These are phyloP conservation scores for Drosophila paramelanica DNA, from an alignment of 2,888 invertebrate genomes.

Conservation along the genomic window DNA sequence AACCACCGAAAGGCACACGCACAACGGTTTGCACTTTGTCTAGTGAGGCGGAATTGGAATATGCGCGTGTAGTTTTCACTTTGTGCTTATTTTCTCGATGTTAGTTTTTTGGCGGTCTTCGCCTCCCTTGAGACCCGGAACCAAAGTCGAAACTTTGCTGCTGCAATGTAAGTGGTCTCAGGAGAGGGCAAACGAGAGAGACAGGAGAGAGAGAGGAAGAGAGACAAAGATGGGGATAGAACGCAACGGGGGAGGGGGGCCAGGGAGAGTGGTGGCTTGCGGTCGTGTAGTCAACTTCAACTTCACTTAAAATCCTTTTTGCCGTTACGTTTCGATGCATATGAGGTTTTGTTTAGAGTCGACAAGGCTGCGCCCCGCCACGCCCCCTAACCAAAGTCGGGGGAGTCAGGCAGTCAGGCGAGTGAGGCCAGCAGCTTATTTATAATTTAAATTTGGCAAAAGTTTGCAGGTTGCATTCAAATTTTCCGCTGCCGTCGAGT, in stretches of 20 bases:
- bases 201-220: neutral
- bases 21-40: constrained; percentile 78
- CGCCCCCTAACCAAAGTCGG: constrained; percentile 18
- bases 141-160: constrained; percentile 65
- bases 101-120: constrained; percentile 60
- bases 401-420: constrained; percentile 19
- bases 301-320: constrained; percentile 81
- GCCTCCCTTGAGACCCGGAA: constrained; percentile 13
- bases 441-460: constrained; percentile 80
- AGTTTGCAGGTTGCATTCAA: constrained; percentile 78
- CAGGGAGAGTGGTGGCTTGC: constrained; percentile 53
- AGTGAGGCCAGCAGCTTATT: constrained; percentile 65
- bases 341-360: constrained; percentile 79
- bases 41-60: constrained; percentile 76
- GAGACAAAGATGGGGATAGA: neutral
- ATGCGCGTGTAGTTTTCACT: constrained; percentile 72
- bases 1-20: constrained; percentile 72
- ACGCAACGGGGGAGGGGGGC: neutral
- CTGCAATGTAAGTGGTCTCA: constrained; percentile 76
- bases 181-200: constrained; percentile 17
- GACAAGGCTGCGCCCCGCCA: constrained; percentile 9
- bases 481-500: constrained; percentile 71
- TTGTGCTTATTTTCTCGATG: constrained; percentile 68
- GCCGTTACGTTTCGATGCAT: constrained; percentile 81
- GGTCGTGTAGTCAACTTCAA: constrained; percentile 80